These are phyloP conservation scores for Pseudopleuronectes americanus DNA, from an alignment of 2,797 vertebrate genomes.

Conservation along the genomic window DNA sequence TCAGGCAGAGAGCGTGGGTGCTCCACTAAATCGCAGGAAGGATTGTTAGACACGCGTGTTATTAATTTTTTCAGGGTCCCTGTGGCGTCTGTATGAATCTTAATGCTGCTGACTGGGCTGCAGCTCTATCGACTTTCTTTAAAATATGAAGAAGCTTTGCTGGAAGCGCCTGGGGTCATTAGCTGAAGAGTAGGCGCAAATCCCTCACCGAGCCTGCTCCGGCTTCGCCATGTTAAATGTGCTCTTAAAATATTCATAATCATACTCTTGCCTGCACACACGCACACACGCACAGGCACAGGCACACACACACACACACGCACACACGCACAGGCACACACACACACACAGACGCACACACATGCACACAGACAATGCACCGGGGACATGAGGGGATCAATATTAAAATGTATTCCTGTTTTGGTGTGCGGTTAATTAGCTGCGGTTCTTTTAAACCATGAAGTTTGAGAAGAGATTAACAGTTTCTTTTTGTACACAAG, in stretches of 20 bases:
- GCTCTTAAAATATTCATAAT: conserved; percentile 91
- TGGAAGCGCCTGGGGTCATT: conserved; percentile 89
- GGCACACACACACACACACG: conserved; percentile 47
- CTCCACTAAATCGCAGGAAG: conserved; percentile 86
- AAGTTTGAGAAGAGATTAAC: conserved; percentile 86
- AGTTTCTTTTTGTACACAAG: conserved; percentile 76
- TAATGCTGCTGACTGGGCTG: conserved; percentile 89
- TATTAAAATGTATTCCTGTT: conserved; percentile 89
- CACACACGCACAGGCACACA: conserved; percentile 42
- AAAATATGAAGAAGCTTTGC: conserved; percentile 89
- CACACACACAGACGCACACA: conserved; percentile 41
- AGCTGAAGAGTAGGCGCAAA: conserved; percentile 87
- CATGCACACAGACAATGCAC: conserved; percentile 72
- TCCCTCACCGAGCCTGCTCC: conserved; percentile 82
- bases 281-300: conserved; percentile 43
- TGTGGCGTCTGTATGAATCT: conserved; percentile 86
- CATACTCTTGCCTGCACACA: conserved; percentile 81
- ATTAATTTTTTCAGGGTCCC: conserved; percentile 87
- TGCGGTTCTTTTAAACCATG: conserved; percentile 84
- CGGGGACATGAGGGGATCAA: conserved; percentile 81
- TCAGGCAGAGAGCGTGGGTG: conserved; percentile 81
- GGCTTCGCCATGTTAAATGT: conserved; percentile 87
- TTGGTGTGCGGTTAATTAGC: conserved; percentile 87
- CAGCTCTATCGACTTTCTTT: conserved; percentile 88
- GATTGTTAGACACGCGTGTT: conserved; percentile 90